Evolutionary conservation across 1,140 invertebrate species (phyloP).

Genomic region (fruit fly (Drosophila melanogaster)): DNA sequence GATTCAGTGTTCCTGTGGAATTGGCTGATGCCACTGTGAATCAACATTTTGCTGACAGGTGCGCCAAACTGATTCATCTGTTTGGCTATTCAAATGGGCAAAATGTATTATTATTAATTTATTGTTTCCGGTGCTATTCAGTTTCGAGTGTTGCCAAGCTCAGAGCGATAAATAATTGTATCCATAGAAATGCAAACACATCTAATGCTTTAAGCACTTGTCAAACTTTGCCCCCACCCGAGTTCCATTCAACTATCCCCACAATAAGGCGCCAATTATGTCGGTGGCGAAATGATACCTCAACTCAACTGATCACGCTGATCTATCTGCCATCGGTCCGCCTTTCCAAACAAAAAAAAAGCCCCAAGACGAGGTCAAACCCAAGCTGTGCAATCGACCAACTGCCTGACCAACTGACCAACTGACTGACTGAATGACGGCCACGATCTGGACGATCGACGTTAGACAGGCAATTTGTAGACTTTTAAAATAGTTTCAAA

Average conservation of each 20-base stretch:
- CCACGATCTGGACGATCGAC: conserved; percentile 36
- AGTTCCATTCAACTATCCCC: conserved; percentile 12
- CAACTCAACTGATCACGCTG: conserved; percentile 21
- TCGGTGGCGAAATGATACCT: conserved; percentile 49
- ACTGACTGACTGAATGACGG: conserved; percentile 63
- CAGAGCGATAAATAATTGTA: conserved; percentile 1
- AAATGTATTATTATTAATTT: conserved; percentile 53
- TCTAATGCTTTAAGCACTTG: conserved; percentile 32
- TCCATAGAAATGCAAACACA: conserved; percentile 19
- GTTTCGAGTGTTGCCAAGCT: conserved; percentile 10
- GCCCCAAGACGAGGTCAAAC: conserved; percentile 69
- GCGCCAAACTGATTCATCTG: conserved; percentile 63
- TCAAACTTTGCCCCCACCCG: conserved; percentile 4
- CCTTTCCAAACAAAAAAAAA: conserved; percentile 66
- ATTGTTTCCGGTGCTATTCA: conserved; percentile 40
- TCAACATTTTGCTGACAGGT: conserved; percentile 56
- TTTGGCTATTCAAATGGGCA: conserved; percentile 42
- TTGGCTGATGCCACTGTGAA: conserved; percentile 41
- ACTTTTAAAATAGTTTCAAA: conserved; percentile 78
- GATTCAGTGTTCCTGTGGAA: conserved; percentile 52
- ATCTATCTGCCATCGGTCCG: conserved; percentile 13
- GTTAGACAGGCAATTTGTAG: conserved; percentile 80
- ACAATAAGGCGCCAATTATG: conserved; percentile 52
- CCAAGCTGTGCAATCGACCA: conserved; percentile 63
- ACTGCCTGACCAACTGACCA: conserved; percentile 62